Evolutionary conservation across 2,113 vertebrate species (phyloP).

Genomic region (Plotosus lineatus): DNA sequence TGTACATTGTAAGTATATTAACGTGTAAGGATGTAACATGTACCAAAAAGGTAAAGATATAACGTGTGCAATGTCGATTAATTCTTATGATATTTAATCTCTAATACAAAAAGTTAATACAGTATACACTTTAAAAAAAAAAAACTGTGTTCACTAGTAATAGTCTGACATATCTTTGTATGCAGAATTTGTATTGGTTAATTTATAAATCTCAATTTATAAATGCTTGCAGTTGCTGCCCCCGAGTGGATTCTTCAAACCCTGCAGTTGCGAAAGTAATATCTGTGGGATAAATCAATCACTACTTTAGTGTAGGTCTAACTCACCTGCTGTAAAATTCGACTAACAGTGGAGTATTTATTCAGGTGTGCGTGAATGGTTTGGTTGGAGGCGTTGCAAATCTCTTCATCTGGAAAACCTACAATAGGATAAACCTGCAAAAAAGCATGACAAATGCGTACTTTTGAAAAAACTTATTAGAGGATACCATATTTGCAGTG

Average conservation of each 20-base stretch:
- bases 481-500: neutral
- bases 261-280: neutral
- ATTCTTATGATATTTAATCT: too few species aligned
- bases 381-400: conserved; percentile 65
- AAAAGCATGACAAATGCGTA: neutral
- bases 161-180: too few species aligned
- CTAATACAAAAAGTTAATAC: too few species aligned
- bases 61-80: too few species aligned
- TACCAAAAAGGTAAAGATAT: too few species aligned
- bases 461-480: neutral
- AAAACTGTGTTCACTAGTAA: too few species aligned
- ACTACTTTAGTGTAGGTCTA: neutral
- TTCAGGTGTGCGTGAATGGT: conserved; percentile 66
- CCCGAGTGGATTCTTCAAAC: conserved; percentile 2
- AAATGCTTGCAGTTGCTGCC: conserved; percentile 9
- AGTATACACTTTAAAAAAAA: too few species aligned
- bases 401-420: conserved; percentile 73
- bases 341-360: conserved; percentile 46
- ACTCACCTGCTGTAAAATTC: conserved; percentile 67
- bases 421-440: conserved; percentile 77
- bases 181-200: too few species aligned
- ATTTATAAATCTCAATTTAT: too few species aligned
- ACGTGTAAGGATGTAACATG: too few species aligned
- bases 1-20: too few species aligned
- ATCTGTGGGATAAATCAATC: too few species aligned